A percentile compares a stretch with the other conserved stretches of the same genome.
phyloP scores from a whole-genome alignment of 1,140 invertebrate genomes.

The Zaprionus gabonicus region DNA sequence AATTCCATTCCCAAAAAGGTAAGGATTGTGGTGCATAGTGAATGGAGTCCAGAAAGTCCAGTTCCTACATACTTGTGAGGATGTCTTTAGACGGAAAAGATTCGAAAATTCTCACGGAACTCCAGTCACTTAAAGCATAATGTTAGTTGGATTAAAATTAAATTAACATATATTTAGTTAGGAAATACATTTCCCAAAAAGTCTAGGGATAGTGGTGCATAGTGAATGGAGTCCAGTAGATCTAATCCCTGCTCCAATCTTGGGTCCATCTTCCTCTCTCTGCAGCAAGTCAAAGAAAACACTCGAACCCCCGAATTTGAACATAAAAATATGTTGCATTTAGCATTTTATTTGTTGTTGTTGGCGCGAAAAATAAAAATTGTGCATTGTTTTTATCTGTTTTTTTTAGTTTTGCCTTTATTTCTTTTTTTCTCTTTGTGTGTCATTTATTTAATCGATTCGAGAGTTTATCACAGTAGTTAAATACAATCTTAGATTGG shows the following conservation, averaged over 20 bases:
- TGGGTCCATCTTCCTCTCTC: background rate
- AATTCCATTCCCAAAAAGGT: too few relatives aligned
- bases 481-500: slow-evolving; percentile 34
- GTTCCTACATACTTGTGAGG: background rate
- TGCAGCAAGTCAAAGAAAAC: slow-evolving; percentile 63
- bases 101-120: background rate
- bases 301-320: slow-evolving; percentile 74
- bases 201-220: background rate
- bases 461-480: slow-evolving; percentile 43
- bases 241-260: background rate
- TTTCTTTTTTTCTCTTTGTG: slow-evolving; percentile 38
- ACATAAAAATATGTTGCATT: slow-evolving; percentile 42
- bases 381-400: slow-evolving; percentile 57
- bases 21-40: too few relatives aligned
- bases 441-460: slow-evolving; percentile 52
- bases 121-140: background rate
- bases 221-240: slow-evolving; percentile 3
- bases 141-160: background rate
- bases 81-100: background rate
- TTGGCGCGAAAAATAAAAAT: slow-evolving; percentile 68
- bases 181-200: too few relatives aligned
- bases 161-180: background rate
- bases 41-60: too few relatives aligned
- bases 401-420: slow-evolving; percentile 62
- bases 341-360: slow-evolving; percentile 52